These are phyloP conservation scores for Hoplostethus mediterraneus DNA, from an alignment of 2,797 vertebrate genomes.

Conservation along the genomic window DNA sequence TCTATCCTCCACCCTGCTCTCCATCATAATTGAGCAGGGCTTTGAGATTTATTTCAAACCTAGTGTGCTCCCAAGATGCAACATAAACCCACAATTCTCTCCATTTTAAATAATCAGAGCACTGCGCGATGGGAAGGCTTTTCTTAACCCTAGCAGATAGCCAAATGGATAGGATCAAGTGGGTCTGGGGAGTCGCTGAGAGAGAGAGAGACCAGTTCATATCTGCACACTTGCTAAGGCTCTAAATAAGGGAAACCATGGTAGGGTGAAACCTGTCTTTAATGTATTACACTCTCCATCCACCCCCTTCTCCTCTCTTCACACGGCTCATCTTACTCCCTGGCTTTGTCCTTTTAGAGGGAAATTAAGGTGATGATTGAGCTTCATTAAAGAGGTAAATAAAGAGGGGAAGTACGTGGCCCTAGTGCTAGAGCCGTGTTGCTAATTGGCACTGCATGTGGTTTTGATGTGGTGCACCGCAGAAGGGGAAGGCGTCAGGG, in stretches of 20 bases:
- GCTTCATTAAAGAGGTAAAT: constrained; percentile 81
- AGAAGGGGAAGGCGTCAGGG: constrained; percentile 61
- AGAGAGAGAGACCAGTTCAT: constrained; percentile 61
- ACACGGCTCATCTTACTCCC: constrained; percentile 53
- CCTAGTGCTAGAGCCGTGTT: constrained; percentile 60
- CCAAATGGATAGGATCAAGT: constrained; percentile 87
- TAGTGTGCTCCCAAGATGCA: not conserved
- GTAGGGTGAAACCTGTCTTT: constrained; percentile 59
- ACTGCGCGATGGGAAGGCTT: constrained; percentile 86
- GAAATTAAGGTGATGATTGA: constrained; percentile 75
- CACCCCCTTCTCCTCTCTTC: constrained; percentile 62
- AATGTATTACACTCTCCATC: constrained; percentile 28
- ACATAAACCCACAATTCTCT: constrained; percentile 59
- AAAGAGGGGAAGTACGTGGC: constrained; percentile 64
- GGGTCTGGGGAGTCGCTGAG: constrained; percentile 78
- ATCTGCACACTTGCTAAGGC: constrained; percentile 84
- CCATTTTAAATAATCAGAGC: constrained; percentile 76
- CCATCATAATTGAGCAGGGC: constrained; percentile 90
- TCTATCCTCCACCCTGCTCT: constrained; percentile 79
- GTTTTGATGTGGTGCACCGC: constrained; percentile 69
- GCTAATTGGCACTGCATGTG: constrained; percentile 76
- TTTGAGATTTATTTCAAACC: constrained; percentile 88
- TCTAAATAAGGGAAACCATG: constrained; percentile 77
- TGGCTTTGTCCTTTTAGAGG: constrained; percentile 66
- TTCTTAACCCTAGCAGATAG: constrained; percentile 86